Evolutionary conservation across 2,113 vertebrate species (phyloP).

Genomic region (Nettapus auritus): DNA sequence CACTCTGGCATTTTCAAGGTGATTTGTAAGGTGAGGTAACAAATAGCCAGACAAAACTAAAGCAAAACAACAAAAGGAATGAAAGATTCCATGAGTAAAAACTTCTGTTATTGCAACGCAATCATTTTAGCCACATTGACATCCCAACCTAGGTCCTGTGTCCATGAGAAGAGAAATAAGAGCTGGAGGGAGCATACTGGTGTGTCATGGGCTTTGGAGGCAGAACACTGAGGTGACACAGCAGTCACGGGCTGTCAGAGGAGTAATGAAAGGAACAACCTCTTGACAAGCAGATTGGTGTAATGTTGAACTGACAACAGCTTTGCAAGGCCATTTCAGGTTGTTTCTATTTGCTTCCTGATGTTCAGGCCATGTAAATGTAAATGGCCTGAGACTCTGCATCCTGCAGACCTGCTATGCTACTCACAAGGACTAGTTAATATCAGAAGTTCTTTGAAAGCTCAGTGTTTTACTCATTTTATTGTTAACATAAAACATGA

Average conservation of each 20-base stretch:
- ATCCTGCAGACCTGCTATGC: neutral
- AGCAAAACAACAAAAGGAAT: neutral
- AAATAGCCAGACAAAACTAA: neutral
- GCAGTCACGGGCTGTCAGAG: neutral
- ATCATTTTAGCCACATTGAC: neutral
- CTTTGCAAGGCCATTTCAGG: neutral
- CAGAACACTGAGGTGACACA: neutral
- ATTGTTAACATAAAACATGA: neutral
- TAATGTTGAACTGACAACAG: neutral
- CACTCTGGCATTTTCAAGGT: neutral
- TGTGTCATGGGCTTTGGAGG: neutral
- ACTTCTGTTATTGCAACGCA: neutral
- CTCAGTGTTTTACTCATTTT: neutral
- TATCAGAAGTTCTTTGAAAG: neutral
- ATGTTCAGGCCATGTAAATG: neutral
- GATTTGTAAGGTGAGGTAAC: neutral
- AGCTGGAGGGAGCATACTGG: neutral
- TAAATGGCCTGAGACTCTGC: neutral
- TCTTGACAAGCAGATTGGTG: neutral
- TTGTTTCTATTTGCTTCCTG: neutral
- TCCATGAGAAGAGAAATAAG: neutral
- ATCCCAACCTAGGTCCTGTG: neutral
- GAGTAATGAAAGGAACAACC: neutral
- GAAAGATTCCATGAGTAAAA: neutral
- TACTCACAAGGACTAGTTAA: neutral